phyloP scores from a whole-genome alignment of 2,113 vertebrate species.

The Scolopax mira region DNA sequence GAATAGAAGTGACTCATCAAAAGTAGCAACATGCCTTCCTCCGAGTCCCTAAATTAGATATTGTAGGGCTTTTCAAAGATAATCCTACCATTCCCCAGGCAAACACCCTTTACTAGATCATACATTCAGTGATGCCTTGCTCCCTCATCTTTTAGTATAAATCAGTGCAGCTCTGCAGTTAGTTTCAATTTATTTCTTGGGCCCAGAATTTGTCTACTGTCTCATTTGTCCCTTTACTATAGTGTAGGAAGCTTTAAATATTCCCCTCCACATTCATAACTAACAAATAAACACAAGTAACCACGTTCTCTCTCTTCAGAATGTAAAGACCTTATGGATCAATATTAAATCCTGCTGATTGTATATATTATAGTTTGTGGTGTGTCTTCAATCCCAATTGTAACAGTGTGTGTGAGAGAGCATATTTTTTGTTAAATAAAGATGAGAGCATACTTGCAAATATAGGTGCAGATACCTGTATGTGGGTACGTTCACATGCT shows the following conservation, averaged over 20 bases:
- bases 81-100: not conserved
- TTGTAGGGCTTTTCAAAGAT: not conserved
- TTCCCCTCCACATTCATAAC: not conserved
- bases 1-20: slow-evolving; percentile 1
- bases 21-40: not conserved
- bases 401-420: fast-evolving
- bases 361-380: not conserved
- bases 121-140: not conserved
- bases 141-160: not conserved
- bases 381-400: not conserved
- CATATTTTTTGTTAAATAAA: not conserved
- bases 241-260: not conserved
- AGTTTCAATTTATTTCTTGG: not conserved
- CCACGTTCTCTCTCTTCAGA: not conserved
- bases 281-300: not conserved
- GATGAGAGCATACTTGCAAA: not conserved
- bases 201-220: not conserved
- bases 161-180: not conserved
- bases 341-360: not conserved
- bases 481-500: not conserved
- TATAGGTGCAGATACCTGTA: not conserved
- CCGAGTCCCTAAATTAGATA: not conserved
- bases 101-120: not conserved
- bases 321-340: not conserved
- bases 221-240: not conserved